Evolutionary conservation across 2,113 vertebrate genomes (phyloP), one percentile per base, ranked within the genome.

Genomic region (Muntiacus muntjak): DNA sequence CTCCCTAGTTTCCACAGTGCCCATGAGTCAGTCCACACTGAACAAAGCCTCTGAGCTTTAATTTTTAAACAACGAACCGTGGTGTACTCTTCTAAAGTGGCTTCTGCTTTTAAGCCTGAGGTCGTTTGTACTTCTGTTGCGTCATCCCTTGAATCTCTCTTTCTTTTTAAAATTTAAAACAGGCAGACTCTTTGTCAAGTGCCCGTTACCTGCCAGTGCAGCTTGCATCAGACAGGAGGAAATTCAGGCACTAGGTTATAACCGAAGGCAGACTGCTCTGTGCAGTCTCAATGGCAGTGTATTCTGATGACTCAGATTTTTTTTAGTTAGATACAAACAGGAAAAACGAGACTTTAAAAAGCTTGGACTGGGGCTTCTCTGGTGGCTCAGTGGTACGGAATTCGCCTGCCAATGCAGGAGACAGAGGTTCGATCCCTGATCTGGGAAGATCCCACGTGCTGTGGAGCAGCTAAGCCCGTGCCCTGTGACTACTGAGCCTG

Each of bases 61-160:
- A 60, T 71, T 64, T 90, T 88, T 92, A 21, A 91, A 26, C 58
- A 21, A 4, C 23, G 30, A 82, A 45, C 52, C 4, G 1, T 25
- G 3, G 5, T 26, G 3, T 71, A 26, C 45, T 64, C 28, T 57
- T 81, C 74, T 62, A 10, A 43, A 76, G 21, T 84, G 67, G 40
- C 86, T 88, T 94, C 67, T 87, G 57, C 71, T 79, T 92, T 87
- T 16, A 52, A 55, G 36, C 12, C 50, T 58, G 36, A 91, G 50
- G 28, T 21, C 1, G 0, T 36, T 58, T 83, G 26, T 47, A 26
- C n/a, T 82, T 97, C 64, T 0, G 0, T 81, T 11, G 36, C 17
- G 33, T 85, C 43, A 26, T 62, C 33, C 94, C 96, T 47, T 89
- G 84, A 95, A 64, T 84, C 55, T 93, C 15, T 33, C n/a, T 91